Base-by-base conservation (phyloP, 2,113 vertebrate species). In the Rhodinocichla rosea region DNA sequence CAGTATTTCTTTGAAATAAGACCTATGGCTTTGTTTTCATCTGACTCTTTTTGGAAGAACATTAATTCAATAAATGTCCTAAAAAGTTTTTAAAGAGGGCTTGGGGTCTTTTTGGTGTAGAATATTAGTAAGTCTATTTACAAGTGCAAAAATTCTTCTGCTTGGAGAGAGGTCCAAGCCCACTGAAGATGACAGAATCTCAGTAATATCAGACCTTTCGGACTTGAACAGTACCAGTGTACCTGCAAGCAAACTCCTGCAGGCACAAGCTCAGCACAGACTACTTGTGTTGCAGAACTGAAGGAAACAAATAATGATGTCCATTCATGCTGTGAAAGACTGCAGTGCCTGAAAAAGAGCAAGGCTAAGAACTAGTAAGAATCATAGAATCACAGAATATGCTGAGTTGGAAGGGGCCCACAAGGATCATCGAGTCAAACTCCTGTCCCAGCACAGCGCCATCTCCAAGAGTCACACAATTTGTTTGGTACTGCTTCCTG, bases 121-220 rank as follows among this genome's bases (percentile, higher is more conserved):
- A 69, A 26, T 40, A 80, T 20, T 21, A 0, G 0, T 24, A 65
- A 64, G 1, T 57, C 60, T 11, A 57, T 33, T 76, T 52, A 55
- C 4, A 5, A 0, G 4, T 37, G 17, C 37, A 83, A 86, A 94
- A 64, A 13, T 44, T 70, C 6, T 49, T 67, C 16, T 44, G 6
- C 14, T 37, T 26, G 23, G 35, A 69, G 17, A 7, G 40, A 89
- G 55, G 37, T 13, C 15, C 40, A 65, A 81, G 65, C 9, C 13
- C 65, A 53, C 23, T 27, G 28, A 28, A 62, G 84, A 56, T 23
- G 24, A 62, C 2, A 76, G 20, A 83, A 78, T 16, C 20, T 69
- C 45, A 19, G 62, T 33, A 60, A 56, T 7, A 47, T 0, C 63
- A 40, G 45, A 73, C 44, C 57, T 91, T 4, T 52, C 63, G 30